phyloP scores from a whole-genome alignment of 2,113 vertebrate genomes.

The Halcyon malimbica region DNA sequence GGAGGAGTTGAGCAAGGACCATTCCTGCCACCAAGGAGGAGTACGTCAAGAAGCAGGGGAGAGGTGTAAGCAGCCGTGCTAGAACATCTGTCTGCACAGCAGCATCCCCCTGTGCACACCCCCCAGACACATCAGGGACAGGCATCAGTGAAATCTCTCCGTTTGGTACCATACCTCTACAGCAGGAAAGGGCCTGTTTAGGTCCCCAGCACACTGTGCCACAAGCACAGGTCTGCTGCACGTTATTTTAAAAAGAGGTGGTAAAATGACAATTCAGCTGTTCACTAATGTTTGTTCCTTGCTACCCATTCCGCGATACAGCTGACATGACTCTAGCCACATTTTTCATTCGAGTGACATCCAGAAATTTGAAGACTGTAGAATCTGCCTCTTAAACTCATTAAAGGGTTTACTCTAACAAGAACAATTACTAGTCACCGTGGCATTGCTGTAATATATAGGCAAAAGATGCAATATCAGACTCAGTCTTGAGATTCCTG shows the following conservation, averaged over 20 bases:
- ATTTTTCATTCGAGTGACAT: not conserved
- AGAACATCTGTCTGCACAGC: not conserved
- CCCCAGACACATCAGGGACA: not conserved
- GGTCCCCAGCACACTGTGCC: not conserved
- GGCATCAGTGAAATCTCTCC: rapidly evolving
- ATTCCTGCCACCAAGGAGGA: not conserved
- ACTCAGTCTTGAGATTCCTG: not conserved
- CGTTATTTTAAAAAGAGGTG: not conserved
- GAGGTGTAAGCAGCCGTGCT: not conserved
- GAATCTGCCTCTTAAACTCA: not conserved
- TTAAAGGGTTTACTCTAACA: not conserved
- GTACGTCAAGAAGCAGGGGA: not conserved
- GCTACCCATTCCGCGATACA: not conserved
- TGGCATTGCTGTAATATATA: not conserved
- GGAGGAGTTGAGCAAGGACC: not conserved
- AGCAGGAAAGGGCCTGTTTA: not conserved
- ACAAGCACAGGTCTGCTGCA: not conserved
- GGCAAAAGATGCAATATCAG: not conserved
- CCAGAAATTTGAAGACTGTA: not conserved
- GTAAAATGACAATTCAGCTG: not conserved
- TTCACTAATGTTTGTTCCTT: not conserved
- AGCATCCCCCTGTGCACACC: not conserved
- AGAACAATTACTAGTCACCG: not conserved
- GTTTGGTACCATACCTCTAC: rapidly evolving
- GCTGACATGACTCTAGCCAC: not conserved